A percentile compares a stretch with the other conserved stretches of the same genome.
Conservation (phyloP, 37 sponge, comb jelly and placozoan species). For the Tethya wilhelma region DNA sequence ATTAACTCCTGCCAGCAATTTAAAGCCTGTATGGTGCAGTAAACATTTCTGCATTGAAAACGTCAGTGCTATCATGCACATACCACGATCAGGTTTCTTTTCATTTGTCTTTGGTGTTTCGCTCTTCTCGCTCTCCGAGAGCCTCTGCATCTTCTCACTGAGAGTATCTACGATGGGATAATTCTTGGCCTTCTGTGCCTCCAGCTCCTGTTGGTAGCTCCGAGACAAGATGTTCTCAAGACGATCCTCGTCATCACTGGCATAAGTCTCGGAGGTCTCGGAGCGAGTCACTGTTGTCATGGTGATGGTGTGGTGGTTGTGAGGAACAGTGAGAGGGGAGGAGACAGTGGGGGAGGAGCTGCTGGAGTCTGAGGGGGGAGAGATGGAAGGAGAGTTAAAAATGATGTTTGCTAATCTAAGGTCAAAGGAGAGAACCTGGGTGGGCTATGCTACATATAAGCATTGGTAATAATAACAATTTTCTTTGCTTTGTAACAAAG, state of each 20-base stretch:
- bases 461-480: too few relatives aligned
- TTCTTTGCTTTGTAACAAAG: too few relatives aligned
- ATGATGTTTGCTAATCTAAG: too few relatives aligned
- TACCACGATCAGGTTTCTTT: too few relatives aligned
- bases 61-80: too few relatives aligned
- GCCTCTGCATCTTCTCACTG: background rate
- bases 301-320: background rate
- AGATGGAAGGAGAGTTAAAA: background rate
- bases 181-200: background rate
- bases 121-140: background rate
- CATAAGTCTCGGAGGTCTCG: too few relatives aligned
- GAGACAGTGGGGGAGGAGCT: background rate
- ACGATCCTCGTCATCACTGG: constrained; percentile 5
- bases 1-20: too few relatives aligned
- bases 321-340: background rate
- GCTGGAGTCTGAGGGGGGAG: background rate
- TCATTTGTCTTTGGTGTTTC: background rate
- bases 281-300: background rate
- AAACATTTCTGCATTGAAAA: too few relatives aligned
- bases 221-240: background rate
- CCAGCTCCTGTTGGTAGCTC: constrained; percentile 8
- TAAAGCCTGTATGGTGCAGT: too few relatives aligned
- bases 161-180: background rate
- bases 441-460: too few relatives aligned
- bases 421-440: too few relatives aligned